Percentiles rank a stretch among this genome's conserved stretches.
Conservation (phyloP, 2,888 invertebrate species). For the Lithodes maja region DNA sequence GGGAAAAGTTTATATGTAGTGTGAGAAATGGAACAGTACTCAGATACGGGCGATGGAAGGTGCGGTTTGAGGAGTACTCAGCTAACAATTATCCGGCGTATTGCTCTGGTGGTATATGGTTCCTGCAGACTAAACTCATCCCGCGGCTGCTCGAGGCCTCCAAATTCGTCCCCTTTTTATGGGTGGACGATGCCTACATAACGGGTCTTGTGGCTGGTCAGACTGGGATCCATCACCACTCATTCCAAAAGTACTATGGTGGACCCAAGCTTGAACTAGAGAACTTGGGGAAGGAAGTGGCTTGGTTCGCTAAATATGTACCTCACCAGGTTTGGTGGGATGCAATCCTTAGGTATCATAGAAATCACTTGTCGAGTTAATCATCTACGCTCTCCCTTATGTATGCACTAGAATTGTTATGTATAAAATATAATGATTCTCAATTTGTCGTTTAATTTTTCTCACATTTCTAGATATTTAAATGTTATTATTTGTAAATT, state of each 20-base stretch:
- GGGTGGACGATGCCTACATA: constrained; percentile 77
- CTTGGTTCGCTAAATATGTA: constrained; percentile 29
- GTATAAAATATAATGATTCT: no score
- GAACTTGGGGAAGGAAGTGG: constrained; percentile 23
- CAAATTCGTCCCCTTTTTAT: constrained; percentile 75
- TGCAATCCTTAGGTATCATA: constrained; percentile 20
- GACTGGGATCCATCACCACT: constrained; percentile 35
- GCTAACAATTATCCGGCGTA: constrained; percentile 72
- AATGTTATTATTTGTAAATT: no score
- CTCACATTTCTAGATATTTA: no score
- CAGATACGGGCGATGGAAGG: constrained; percentile 72
- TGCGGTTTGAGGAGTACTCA: constrained; percentile 72
- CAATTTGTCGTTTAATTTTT: no score
- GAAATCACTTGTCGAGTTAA: constrained; percentile 16
- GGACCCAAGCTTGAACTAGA: background rate
- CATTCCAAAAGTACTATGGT: constrained; percentile 38
- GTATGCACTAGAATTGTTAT: background rate
- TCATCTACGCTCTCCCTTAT: background rate
- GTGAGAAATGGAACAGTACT: constrained; percentile 71
- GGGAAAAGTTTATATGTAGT: constrained; percentile 43
- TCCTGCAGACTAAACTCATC: constrained; percentile 72
- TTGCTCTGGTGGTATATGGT: constrained; percentile 73
- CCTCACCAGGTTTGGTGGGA: constrained; percentile 27
- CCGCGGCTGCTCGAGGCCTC: constrained; percentile 73
- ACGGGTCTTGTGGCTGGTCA: constrained; percentile 74